phyloP scores from a whole-genome alignment of 2,888 invertebrate species.

The Scrobipalpa atriplicella region DNA sequence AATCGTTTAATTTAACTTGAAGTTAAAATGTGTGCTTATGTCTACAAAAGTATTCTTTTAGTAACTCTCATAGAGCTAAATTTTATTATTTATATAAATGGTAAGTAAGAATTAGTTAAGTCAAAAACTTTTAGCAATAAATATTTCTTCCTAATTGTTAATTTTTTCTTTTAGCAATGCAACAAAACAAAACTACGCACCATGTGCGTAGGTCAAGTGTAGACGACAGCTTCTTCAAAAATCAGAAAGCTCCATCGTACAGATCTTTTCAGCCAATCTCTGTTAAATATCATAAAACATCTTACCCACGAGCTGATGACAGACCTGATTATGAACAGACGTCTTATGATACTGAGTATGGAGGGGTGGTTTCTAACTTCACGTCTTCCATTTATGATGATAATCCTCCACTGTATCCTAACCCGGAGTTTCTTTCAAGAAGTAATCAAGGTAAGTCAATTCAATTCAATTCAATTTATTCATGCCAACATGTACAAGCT shows the following conservation, averaged over 20 bases:
- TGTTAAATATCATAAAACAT: constrained; percentile 62
- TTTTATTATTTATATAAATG: constrained; percentile 44
- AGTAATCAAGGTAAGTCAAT: constrained; percentile 60
- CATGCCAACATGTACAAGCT: too few relatives aligned
- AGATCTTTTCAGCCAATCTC: constrained; percentile 70
- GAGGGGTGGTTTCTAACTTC: constrained; percentile 76
- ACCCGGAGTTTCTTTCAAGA: constrained; percentile 70
- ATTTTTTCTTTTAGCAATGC: constrained; percentile 51
- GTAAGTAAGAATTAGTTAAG: constrained; percentile 37
- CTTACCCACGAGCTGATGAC: constrained; percentile 65
- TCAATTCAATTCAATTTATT: not conserved
- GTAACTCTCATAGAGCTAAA: constrained; percentile 45
- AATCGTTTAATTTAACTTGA: not conserved
- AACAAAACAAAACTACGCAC: constrained; percentile 63
- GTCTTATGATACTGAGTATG: constrained; percentile 74
- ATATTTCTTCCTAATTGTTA: not conserved
- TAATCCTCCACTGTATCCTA: constrained; percentile 75
- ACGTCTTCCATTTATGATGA: constrained; percentile 79
- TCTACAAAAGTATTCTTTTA: constrained; percentile 45
- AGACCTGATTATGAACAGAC: constrained; percentile 71
- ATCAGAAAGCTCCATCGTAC: constrained; percentile 61
- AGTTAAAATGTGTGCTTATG: constrained; percentile 41
- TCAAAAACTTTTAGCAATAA: not conserved
- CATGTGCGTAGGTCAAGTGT: constrained; percentile 55
- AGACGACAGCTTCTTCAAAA: constrained; percentile 61